A percentile compares a stretch with the other conserved stretches of the same genome.
Conservation (phyloP, 2,113 vertebrate genomes). For the Pterophyllum scalare region DNA sequence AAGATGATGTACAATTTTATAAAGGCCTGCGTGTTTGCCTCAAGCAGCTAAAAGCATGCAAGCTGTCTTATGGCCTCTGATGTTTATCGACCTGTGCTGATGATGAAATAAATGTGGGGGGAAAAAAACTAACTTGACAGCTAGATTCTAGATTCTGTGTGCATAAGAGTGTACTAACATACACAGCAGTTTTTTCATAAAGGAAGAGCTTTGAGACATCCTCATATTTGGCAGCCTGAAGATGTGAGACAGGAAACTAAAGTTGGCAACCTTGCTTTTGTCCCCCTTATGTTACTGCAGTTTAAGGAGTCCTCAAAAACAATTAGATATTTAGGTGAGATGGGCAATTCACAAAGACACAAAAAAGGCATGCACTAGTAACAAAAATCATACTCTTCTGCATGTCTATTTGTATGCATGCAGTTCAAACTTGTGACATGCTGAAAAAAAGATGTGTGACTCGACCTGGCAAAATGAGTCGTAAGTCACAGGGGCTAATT, state of each 20-base stretch:
- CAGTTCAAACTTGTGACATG: not conserved
- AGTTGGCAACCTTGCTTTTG: not conserved
- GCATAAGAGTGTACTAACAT: not conserved
- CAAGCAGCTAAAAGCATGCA: not conserved
- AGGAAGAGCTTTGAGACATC: not conserved
- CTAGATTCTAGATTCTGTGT: not conserved
- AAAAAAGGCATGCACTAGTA: not conserved
- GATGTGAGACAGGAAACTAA: not conserved
- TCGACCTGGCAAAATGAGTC: too few species aligned
- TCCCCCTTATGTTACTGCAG: not conserved
- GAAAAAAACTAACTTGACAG: not conserved
- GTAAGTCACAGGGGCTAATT: too few species aligned
- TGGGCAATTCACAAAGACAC: not conserved
- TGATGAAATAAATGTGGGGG: not conserved
- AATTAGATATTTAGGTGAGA: not conserved
- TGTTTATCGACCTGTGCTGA: not conserved
- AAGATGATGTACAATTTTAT: not conserved
- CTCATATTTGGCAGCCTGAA: constrained; percentile 1
- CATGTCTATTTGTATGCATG: not conserved
- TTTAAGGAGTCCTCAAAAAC: not conserved
- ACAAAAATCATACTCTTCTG: not conserved
- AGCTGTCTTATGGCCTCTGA: not conserved
- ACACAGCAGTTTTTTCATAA: not conserved
- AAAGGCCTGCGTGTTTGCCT: rapidly evolving
- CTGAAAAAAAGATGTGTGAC: not conserved